Percentiles rank a stretch among this genome's conserved stretches.
These are phyloP conservation scores for Catocala fraxini DNA, from an alignment of 2,888 invertebrate species.

Conservation along the genomic window DNA sequence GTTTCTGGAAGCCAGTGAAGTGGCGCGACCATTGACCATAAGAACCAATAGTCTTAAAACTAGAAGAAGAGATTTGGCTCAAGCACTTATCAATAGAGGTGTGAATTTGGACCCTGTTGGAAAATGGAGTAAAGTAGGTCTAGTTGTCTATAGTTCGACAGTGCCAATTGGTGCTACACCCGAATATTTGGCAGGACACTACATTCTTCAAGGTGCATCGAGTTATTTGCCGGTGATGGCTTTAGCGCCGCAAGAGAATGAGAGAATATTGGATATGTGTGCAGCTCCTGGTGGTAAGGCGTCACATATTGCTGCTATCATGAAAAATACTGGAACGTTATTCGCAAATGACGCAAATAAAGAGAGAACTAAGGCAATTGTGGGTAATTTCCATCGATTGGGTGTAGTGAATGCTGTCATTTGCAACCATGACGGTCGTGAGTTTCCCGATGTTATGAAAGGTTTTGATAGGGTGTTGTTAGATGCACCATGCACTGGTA, in stretches of 20 bases:
- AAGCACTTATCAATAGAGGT: conserved; percentile 97
- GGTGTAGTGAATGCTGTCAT: conserved; percentile 98
- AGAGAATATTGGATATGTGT: conserved; percentile 98
- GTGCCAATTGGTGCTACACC: conserved; percentile 99
- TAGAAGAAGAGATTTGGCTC: conserved; percentile 96
- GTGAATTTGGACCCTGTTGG: conserved; percentile 99
- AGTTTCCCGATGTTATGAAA: conserved; percentile 94
- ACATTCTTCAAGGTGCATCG: conserved; percentile 98
- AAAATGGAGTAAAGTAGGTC: conserved; percentile 99
- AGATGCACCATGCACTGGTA: conserved; percentile 99
- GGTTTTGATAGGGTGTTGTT: conserved; percentile 98
- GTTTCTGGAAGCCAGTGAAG: conserved; percentile 98
- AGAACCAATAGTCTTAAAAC: conserved; percentile 98
- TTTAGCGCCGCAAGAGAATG: conserved; percentile 98
- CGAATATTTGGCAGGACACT: conserved; percentile 99
- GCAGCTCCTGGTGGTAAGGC: conserved; percentile 99
- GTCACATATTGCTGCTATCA: conserved; percentile 98
- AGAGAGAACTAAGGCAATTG: conserved; percentile 96
- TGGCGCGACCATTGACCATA: conserved; percentile 97
- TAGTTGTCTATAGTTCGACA: conserved; percentile 98
- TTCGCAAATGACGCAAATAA: conserved; percentile 98
- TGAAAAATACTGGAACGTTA: conserved; percentile 99
- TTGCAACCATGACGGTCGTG: conserved; percentile 95
- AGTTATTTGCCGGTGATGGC: conserved; percentile 99
- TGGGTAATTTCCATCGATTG: conserved; percentile 98